Conservation (phyloP, 1,140 invertebrate genomes). For the Brachionus asplanchnoidis region DNA sequence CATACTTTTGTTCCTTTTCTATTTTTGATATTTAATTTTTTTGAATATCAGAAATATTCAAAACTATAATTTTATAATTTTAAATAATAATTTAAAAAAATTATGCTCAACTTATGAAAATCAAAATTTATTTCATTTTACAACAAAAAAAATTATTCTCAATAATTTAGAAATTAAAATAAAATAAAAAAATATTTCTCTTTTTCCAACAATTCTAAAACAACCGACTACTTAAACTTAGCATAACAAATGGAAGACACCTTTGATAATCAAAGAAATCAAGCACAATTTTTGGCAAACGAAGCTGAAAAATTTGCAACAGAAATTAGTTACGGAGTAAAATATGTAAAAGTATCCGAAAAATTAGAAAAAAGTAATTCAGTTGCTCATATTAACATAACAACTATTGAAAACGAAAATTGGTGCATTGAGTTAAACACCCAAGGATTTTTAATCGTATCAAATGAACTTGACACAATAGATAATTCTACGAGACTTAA, state of each 20-base stretch:
- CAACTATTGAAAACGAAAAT: not conserved
- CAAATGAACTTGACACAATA: constrained; percentile 11
- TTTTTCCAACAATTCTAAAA: too few species aligned
- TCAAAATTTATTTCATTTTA: not conserved
- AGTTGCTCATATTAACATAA: not conserved
- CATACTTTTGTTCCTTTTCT: constrained; percentile 46
- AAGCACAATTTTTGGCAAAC: not conserved
- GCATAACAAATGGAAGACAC: not conserved
- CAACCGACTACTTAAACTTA: too few species aligned
- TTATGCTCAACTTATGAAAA: not conserved
- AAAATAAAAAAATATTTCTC: not conserved
- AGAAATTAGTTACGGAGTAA: constrained; percentile 16
- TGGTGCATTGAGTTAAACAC: not conserved
- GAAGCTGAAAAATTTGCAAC: not conserved
- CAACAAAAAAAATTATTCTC: not conserved
- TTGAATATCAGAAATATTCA: too few species aligned
- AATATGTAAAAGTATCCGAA: not conserved
- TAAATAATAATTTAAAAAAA: not conserved
- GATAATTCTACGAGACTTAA: not conserved
- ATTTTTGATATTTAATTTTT: not conserved
- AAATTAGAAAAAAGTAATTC: not conserved
- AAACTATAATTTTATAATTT: not conserved
- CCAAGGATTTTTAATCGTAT: constrained; percentile 7
- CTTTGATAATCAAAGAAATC: not conserved
- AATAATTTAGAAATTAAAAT: not conserved